phyloP scores from a whole-genome alignment of 1,140 invertebrate genomes.

The Lineus longissimus region DNA sequence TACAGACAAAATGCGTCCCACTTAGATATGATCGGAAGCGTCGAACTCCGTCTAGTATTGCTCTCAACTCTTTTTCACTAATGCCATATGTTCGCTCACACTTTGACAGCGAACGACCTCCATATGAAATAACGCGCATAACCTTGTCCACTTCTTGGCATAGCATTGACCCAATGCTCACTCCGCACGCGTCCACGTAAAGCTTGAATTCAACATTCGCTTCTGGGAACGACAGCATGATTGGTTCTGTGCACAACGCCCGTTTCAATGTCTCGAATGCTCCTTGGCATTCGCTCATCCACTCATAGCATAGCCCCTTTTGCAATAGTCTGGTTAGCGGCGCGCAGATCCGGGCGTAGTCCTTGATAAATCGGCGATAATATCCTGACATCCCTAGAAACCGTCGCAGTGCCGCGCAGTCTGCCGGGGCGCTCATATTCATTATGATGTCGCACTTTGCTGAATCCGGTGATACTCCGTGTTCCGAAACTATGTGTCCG shows the following conservation, averaged over 20 bases:
- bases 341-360: conserved; percentile 19
- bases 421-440: conserved; percentile 19
- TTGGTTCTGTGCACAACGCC: conserved; percentile 8
- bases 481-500: conserved; percentile 22
- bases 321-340: conserved; percentile 13
- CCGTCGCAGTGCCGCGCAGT: conserved; percentile 3
- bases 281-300: conserved; percentile 7
- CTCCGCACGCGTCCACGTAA: conserved; percentile 7
- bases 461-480: conserved; percentile 20
- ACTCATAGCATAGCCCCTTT: conserved; percentile 16
- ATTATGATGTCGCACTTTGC: conserved; percentile 15
- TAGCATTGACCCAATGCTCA: conserved; percentile 2
- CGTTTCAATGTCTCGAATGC: conserved; percentile 17
- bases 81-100: conserved; percentile 15
- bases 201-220: neutral
- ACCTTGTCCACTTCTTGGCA: conserved; percentile 6
- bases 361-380: conserved; percentile 21
- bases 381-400: conserved; percentile 24
- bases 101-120: conserved; percentile 7
- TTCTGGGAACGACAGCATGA: conserved; percentile 4
- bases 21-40: conserved; percentile 15
- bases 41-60: conserved; percentile 13
- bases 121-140: conserved; percentile 11
- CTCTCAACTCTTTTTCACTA: conserved; percentile 13
- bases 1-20: neutral